These are phyloP conservation scores for Rhea pennata DNA, from an alignment of 2,113 vertebrate genomes.

Conservation along the genomic window DNA sequence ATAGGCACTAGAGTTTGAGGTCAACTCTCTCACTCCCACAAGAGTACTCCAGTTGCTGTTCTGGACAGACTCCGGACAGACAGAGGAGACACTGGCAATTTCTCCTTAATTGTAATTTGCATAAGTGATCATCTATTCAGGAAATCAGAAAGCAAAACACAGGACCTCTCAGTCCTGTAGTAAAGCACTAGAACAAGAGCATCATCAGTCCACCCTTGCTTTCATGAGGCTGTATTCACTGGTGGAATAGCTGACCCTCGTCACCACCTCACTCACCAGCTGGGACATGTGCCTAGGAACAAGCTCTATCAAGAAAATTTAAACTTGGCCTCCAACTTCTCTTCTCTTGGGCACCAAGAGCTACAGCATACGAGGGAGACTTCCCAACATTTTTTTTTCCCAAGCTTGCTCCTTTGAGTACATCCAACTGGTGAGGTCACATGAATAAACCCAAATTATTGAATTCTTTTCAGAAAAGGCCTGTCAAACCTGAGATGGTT, in stretches of 20 bases:
- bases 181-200: neutral
- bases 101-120: neutral
- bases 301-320: neutral
- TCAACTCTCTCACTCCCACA: neutral
- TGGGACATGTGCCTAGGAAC: neutral
- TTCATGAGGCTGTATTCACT: neutral
- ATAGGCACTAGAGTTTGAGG: neutral
- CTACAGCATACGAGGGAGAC: neutral
- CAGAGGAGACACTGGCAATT: neutral
- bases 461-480: neutral
- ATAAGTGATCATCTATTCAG: neutral
- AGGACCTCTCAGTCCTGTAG: neutral
- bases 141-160: neutral
- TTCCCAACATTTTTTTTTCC: neutral
- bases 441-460: neutral
- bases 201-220: accelerated
- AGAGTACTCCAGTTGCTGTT: neutral
- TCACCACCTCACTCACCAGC: neutral
- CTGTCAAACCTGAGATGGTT: neutral
- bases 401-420: neutral
- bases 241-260: neutral
- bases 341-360: neutral
- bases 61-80: neutral
- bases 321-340: neutral
- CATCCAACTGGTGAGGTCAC: no score